Evolutionary conservation across 2,797 vertebrate genomes (phyloP).

Genomic region (Phyllotis vaccarum): DNA sequence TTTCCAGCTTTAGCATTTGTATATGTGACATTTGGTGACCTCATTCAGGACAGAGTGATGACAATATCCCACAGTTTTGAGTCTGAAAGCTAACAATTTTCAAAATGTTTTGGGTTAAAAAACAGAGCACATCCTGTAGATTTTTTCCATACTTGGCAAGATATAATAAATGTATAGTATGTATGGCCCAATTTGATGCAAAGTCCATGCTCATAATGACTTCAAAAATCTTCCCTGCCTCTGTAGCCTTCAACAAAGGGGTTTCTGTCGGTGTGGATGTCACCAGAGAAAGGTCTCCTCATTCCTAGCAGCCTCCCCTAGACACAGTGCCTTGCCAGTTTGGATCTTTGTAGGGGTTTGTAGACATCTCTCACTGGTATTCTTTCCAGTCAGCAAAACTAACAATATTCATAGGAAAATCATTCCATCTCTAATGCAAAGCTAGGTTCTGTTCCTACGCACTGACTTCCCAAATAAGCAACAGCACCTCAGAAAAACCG

Average conservation of each 20-base stretch:
- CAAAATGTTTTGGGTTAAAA: background rate
- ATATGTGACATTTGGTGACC: background rate
- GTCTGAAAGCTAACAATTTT: background rate
- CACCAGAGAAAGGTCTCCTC: background rate
- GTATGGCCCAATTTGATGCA: no score
- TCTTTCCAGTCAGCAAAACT: no score
- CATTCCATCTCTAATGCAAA: background rate
- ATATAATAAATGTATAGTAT: background rate
- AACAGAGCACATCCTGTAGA: background rate
- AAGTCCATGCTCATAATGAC: rapidly evolving
- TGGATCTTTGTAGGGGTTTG: background rate
- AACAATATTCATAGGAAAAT: background rate
- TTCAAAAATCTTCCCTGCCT: background rate
- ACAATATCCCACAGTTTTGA: background rate
- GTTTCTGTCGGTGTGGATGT: background rate
- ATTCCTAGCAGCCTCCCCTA: background rate
- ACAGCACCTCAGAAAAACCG: background rate
- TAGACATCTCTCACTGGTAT: background rate
- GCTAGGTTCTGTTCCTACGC: background rate
- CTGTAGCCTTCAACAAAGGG: background rate
- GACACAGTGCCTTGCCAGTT: no score
- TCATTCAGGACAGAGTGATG: background rate
- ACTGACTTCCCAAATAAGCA: background rate
- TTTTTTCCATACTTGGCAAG: background rate
- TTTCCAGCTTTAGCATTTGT: background rate